Conservation (phyloP, 1,140 invertebrate genomes). For the Propsilocerus akamusi region DNA sequence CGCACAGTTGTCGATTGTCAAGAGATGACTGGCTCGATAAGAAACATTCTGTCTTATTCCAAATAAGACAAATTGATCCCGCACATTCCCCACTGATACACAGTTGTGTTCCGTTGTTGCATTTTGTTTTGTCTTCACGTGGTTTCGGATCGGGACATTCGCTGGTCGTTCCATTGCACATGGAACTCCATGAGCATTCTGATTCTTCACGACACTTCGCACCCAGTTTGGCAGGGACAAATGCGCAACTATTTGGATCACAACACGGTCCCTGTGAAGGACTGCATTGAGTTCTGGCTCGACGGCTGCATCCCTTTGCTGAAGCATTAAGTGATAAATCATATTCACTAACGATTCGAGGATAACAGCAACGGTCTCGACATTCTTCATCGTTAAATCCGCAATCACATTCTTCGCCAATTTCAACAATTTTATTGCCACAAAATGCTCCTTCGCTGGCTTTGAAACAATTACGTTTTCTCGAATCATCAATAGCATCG, state of each 20-base stretch:
- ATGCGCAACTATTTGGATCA: constrained; percentile 57
- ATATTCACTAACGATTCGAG: constrained; percentile 48
- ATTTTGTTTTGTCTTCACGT: constrained; percentile 63
- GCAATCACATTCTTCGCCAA: constrained; percentile 96
- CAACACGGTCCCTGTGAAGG: constrained; percentile 96
- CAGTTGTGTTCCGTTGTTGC: constrained; percentile 69
- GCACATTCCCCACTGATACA: constrained; percentile 87
- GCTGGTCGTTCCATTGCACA: constrained; percentile 67
- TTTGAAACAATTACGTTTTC: constrained; percentile 90
- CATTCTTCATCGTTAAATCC: constrained; percentile 91
- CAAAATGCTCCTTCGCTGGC: constrained; percentile 89
- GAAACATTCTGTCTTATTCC: constrained; percentile 91
- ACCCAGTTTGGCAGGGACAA: constrained; percentile 40
- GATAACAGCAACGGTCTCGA: constrained; percentile 86
- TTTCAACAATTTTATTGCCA: constrained; percentile 97
- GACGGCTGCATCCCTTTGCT: constrained; percentile 62
- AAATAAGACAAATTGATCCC: constrained; percentile 88
- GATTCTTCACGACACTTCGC: constrained; percentile 65
- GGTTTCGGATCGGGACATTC: constrained; percentile 67
- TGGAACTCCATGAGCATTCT: constrained; percentile 71
- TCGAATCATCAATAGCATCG: constrained; percentile 74
- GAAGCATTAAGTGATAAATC: constrained; percentile 48
- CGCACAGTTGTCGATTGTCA: constrained; percentile 71
- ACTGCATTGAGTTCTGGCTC: constrained; percentile 68
- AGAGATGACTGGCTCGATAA: constrained; percentile 66